These are phyloP conservation scores for Orthosia gracilis DNA, from an alignment of 2,888 invertebrate genomes.

Conservation along the genomic window DNA sequence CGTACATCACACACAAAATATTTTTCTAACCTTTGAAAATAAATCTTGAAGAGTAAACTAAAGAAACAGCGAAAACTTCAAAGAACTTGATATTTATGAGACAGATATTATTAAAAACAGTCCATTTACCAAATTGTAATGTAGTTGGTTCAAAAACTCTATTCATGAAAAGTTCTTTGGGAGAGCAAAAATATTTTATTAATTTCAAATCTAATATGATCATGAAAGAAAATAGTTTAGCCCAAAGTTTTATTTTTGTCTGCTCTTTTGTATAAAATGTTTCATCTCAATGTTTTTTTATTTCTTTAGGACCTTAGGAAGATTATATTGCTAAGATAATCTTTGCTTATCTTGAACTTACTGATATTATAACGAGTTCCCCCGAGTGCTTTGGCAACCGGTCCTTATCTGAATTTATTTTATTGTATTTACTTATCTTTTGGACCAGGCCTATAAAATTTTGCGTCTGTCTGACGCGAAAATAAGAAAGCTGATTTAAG, in stretches of 20 bases:
- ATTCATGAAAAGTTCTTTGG: background rate
- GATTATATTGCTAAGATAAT: background rate
- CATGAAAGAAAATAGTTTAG: constrained; percentile 18
- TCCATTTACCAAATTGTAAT: background rate
- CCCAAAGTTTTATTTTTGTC: constrained; percentile 9
- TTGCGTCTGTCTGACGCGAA: background rate
- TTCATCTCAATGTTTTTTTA: constrained; percentile 5
- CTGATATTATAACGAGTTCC: background rate
- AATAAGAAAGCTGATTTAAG: background rate
- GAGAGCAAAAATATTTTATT: constrained; percentile 4
- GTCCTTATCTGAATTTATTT: background rate
- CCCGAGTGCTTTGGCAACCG: background rate
- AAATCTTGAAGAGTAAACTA: background rate
- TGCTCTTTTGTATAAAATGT: background rate
- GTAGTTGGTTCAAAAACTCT: background rate
- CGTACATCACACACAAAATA: background rate
- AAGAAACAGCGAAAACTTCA: background rate
- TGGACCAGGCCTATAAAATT: background rate
- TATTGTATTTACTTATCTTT: constrained; percentile 1
- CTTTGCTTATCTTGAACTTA: background rate
- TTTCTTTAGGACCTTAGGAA: constrained; percentile 3
- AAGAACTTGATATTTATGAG: constrained; percentile 9
- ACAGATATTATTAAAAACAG: background rate
- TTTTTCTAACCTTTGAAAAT: background rate
- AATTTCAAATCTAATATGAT: constrained; percentile 1